Percentiles rank a stretch among this genome's conserved stretches.
phyloP scores from a whole-genome alignment of 2,888 invertebrate species.

The Pseudeuparius sepicola region DNA sequence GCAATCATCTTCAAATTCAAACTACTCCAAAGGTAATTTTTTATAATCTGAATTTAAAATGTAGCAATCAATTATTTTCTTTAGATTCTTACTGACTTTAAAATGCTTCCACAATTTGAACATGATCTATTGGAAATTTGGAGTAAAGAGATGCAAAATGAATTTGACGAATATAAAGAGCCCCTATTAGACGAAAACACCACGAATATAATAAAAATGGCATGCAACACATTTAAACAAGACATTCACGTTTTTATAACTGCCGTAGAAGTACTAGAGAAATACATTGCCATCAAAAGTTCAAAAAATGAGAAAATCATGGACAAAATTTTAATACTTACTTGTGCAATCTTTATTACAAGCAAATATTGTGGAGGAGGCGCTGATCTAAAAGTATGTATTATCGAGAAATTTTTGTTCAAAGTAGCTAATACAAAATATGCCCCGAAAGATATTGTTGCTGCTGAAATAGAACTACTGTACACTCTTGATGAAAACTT shows the following conservation, averaged over 20 bases:
- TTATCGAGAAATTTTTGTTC: conserved; percentile 25
- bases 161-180: conserved; percentile 26
- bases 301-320: conserved; percentile 22
- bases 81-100: no score
- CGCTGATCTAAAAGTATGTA: conserved; percentile 26
- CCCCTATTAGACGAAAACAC: conserved; percentile 28
- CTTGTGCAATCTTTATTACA: conserved; percentile 28
- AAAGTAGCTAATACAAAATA: conserved; percentile 25
- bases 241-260: conserved; percentile 32
- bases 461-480: conserved; percentile 30
- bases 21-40: no score
- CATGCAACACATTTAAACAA: conserved; percentile 30
- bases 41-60: no score
- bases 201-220: conserved; percentile 27
- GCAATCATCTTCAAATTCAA: no score
- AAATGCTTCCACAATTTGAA: conserved; percentile 19
- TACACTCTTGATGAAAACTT: conserved; percentile 26
- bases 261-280: conserved; percentile 30
- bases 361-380: conserved; percentile 31
- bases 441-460: conserved; percentile 21
- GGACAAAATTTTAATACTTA: conserved; percentile 27
- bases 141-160: conserved; percentile 23
- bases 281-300: conserved; percentile 28
- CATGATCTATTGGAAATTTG: conserved; percentile 24
- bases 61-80: no score